Evolutionary conservation across 2,797 vertebrate species (phyloP).

Genomic region (Clangula hyemalis): DNA sequence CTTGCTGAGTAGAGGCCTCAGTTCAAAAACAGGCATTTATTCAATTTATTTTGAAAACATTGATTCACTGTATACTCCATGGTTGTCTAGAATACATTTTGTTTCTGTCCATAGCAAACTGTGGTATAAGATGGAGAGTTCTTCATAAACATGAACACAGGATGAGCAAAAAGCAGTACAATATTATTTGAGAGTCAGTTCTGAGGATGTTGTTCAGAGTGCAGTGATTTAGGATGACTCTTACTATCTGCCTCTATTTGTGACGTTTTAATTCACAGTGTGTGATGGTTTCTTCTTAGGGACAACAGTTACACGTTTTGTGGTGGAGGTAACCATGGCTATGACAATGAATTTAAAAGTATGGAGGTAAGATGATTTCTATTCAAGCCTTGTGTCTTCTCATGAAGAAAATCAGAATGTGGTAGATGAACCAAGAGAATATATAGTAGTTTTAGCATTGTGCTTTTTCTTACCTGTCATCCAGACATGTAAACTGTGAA

Average conservation of each 20-base stretch:
- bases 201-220: not conserved
- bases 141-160: not conserved
- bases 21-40: not conserved
- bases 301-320: conserved; percentile 66
- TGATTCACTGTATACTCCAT: not conserved
- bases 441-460: not conserved
- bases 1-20: not conserved
- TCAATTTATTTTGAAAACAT: not conserved
- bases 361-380: conserved; percentile 88
- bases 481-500: not conserved
- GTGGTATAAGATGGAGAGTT: not conserved
- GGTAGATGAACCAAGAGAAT: not conserved
- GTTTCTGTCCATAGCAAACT: not conserved
- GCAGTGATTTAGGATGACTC: not conserved
- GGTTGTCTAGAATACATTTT: not conserved
- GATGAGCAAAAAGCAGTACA: not conserved
- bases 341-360: conserved; percentile 90
- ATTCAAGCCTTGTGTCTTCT: not conserved
- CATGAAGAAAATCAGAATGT: not conserved
- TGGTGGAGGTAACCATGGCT: conserved; percentile 90
- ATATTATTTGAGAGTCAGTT: not conserved
- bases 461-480: not conserved
- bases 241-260: not conserved
- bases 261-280: not conserved
- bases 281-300: conserved; percentile 66